Evolutionary conservation across 2,113 vertebrate species (phyloP).

Genomic region (Bothrops jararaca): DNA sequence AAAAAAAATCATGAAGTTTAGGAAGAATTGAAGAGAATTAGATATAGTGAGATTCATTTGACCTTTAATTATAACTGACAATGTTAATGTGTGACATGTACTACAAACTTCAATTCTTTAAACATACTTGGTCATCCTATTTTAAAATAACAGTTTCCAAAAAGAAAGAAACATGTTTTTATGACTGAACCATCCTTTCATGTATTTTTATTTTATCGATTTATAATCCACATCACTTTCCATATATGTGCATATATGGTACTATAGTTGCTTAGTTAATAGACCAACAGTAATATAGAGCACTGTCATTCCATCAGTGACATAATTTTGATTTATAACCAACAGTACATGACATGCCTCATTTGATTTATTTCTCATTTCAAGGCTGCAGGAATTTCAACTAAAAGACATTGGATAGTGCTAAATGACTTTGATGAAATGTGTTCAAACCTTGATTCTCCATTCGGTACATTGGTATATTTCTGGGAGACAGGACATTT

Average conservation of each 20-base stretch:
- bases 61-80: neutral
- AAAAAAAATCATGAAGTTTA: neutral
- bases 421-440: neutral
- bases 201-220: neutral
- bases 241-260: neutral
- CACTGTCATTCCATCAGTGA: neutral
- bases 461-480: neutral
- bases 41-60: neutral
- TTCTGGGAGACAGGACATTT: neutral
- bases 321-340: neutral
- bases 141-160: neutral
- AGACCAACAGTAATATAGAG: neutral
- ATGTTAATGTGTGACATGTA: neutral
- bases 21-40: neutral
- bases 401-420: neutral
- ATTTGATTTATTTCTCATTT: neutral
- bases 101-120: neutral
- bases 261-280: neutral
- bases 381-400: neutral
- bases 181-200: neutral
- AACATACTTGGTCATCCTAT: neutral
- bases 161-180: neutral
- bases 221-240: neutral
- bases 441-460: neutral
- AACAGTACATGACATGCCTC: neutral